Evolutionary conservation across 2,113 vertebrate species (phyloP).

Genomic region (Bos javanicus): DNA sequence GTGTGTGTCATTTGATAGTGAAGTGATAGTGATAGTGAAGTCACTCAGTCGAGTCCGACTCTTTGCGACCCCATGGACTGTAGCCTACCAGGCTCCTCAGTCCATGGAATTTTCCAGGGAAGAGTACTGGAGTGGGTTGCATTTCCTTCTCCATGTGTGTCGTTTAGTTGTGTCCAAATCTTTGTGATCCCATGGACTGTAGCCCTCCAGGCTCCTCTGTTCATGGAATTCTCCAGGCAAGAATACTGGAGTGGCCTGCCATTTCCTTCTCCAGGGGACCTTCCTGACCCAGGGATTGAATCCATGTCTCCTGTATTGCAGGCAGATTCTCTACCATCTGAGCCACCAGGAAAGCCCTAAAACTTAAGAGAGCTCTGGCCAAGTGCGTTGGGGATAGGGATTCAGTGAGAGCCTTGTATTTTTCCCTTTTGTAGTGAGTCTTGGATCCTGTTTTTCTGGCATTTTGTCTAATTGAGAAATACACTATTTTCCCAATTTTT

Average conservation of each 20-base stretch:
- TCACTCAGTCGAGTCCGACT: too few relatives aligned
- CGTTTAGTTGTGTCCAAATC: background rate
- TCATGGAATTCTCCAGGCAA: background rate
- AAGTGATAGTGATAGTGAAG: too few relatives aligned
- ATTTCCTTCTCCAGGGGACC: background rate
- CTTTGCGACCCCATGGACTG: too few relatives aligned
- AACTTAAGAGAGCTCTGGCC: background rate
- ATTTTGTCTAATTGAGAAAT: conserved; percentile 23
- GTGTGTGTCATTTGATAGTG: background rate
- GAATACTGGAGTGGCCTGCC: background rate
- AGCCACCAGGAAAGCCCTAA: background rate
- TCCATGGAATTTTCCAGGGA: too few relatives aligned
- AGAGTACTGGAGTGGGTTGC: too few relatives aligned
- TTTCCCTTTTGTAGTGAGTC: background rate
- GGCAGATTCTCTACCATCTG: background rate
- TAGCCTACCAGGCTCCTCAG: too few relatives aligned
- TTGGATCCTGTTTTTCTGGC: background rate
- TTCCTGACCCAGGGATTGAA: background rate
- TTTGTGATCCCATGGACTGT: background rate
- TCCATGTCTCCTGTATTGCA: background rate
- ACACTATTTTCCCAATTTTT: conserved; percentile 6
- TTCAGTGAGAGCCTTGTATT: background rate
- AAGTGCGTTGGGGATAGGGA: background rate
- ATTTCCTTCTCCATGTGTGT: background rate
- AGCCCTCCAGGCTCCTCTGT: background rate